phyloP scores from a whole-genome alignment of 2,888 invertebrate genomes.

The Polyommatus icarus region DNA sequence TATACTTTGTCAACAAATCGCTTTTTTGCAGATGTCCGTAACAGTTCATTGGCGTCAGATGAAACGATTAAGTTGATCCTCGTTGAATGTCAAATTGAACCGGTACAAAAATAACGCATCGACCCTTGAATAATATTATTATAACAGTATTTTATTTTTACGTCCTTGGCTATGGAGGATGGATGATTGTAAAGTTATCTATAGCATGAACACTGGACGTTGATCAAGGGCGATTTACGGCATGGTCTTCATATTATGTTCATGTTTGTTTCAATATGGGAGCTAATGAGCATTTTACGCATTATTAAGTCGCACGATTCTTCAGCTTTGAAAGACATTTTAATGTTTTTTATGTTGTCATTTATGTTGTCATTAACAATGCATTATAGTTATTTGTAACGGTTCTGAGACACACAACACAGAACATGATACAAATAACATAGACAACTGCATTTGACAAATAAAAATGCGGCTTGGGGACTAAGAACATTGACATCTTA shows the following conservation, averaged over 20 bases:
- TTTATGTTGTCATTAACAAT: slow-evolving; percentile 35
- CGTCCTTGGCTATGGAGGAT: neutral
- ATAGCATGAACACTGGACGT: neutral
- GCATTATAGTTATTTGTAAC: slow-evolving; percentile 47
- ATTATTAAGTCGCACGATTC: too few species aligned
- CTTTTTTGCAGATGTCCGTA: slow-evolving; percentile 3
- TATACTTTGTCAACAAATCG: slow-evolving; percentile 26
- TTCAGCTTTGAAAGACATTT: too few species aligned
- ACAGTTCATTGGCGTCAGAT: slow-evolving; percentile 19
- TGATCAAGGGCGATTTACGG: too few species aligned
- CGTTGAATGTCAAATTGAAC: neutral
- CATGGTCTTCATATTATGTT: neutral
- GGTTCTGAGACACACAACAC: slow-evolving; percentile 56
- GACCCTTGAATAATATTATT: neutral
- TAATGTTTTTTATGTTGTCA: neutral
- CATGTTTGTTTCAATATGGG: neutral
- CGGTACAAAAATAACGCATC: neutral
- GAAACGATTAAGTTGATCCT: slow-evolving; percentile 9
- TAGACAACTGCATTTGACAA: slow-evolving; percentile 48
- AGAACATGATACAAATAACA: slow-evolving; percentile 60
- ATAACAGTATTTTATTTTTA: neutral
- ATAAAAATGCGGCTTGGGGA: slow-evolving; percentile 67
- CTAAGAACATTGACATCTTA: too few species aligned
- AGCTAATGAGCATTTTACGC: neutral
- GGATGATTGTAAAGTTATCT: neutral